Conservation (phyloP, 2,113 vertebrate species). For the Ctenomys sociabilis region DNA sequence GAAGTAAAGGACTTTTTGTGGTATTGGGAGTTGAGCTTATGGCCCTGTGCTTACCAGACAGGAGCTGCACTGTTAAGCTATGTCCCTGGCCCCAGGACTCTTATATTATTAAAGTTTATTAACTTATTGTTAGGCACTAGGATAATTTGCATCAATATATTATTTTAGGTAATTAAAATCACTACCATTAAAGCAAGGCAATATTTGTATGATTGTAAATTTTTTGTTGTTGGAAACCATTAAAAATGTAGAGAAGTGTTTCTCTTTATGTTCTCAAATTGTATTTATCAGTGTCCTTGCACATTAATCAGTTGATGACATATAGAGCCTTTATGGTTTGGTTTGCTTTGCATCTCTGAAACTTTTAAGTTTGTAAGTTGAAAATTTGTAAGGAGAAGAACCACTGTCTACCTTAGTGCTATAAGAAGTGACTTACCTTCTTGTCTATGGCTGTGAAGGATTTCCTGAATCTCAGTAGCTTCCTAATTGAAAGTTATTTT, state of each 20-base stretch:
- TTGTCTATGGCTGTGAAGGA: not conserved
- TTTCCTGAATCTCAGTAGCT: not conserved
- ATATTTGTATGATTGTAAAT: not conserved
- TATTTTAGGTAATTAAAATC: constrained; percentile 50
- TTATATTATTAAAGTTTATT: not conserved
- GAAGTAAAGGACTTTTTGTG: not conserved
- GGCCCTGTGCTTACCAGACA: too few relatives aligned
- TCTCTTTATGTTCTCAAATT: constrained; percentile 35
- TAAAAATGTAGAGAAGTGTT: constrained; percentile 7
- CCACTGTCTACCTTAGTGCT: not conserved
- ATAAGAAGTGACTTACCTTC: not conserved
- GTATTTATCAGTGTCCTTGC: constrained; percentile 7
- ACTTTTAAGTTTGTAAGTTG: not conserved
- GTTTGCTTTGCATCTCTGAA: constrained; percentile 13
- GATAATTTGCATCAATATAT: not conserved
- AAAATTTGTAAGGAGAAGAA: constrained; percentile 20
- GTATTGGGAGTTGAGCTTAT: too few relatives aligned
- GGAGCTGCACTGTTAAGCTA: too few relatives aligned
- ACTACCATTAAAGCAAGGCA: not conserved
- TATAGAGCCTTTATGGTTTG: not conserved
- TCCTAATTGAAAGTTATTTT: not conserved
- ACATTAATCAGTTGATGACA: not conserved
- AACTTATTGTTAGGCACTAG: not conserved
- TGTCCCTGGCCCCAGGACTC: not conserved
- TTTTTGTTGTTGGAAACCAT: not conserved